phyloP scores from a whole-genome alignment of 2,113 vertebrate genomes.

The Planiliza haematocheilus region DNA sequence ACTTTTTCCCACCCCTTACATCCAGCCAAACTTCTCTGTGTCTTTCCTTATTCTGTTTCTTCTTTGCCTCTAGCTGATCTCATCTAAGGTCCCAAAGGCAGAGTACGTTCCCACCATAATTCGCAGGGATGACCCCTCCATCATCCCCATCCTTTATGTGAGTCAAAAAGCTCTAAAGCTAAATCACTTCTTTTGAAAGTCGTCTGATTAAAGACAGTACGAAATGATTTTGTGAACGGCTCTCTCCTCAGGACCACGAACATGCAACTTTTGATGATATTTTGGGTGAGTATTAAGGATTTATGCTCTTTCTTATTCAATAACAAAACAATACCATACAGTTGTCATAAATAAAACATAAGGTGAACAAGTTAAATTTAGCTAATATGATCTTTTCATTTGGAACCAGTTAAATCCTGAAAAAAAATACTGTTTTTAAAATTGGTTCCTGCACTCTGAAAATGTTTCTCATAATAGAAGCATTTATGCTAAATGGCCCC shows the following conservation, averaged over 20 bases:
- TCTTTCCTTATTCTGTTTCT: slow-evolving; percentile 4
- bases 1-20: neutral
- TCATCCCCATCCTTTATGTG: slow-evolving; percentile 99
- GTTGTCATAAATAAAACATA: neutral
- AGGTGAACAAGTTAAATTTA: neutral
- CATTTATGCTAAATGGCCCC: slow-evolving; percentile 8
- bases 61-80: slow-evolving; percentile 89
- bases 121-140: slow-evolving; percentile 93
- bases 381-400: neutral
- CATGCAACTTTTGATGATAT: slow-evolving; percentile 98
- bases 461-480: slow-evolving; percentile 9
- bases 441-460: neutral
- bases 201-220: too few relatives aligned
- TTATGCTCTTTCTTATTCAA: too few relatives aligned
- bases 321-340: neutral
- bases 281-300: slow-evolving; percentile 86
- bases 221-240: too few relatives aligned
- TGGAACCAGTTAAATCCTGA: neutral
- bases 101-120: slow-evolving; percentile 98
- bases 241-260: slow-evolving; percentile 91
- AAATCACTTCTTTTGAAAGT: too few relatives aligned
- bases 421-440: slow-evolving; percentile 7
- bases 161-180: slow-evolving; percentile 70
- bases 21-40: neutral
- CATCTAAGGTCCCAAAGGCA: slow-evolving; percentile 97